These are phyloP conservation scores for Sycophila sp. DNA, from an alignment of 1,140 invertebrate genomes.

Conservation along the genomic window DNA sequence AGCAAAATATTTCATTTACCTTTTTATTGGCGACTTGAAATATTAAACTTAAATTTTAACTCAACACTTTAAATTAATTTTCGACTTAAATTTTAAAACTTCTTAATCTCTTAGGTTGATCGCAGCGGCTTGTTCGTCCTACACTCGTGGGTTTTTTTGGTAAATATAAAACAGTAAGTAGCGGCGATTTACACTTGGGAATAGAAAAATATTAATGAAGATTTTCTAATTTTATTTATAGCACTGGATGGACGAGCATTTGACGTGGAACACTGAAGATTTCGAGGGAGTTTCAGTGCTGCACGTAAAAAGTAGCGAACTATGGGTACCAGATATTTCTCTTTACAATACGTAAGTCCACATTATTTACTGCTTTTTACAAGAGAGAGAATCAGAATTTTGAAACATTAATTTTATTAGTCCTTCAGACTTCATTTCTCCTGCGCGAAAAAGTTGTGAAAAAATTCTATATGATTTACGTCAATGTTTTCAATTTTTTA, in stretches of 20 bases:
- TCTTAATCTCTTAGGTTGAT: conserved; percentile 44
- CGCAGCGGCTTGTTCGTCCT: conserved; percentile 44
- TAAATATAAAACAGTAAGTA: conserved; percentile 8
- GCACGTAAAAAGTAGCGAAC: conserved; percentile 55
- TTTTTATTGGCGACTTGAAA: neutral
- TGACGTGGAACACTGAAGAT: conserved; percentile 63
- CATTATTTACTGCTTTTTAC: too few relatives aligned
- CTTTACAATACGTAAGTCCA: conserved; percentile 64
- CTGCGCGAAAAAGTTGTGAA: too few relatives aligned
- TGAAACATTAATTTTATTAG: neutral
- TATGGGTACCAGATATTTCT: conserved; percentile 66
- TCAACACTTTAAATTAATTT: neutral
- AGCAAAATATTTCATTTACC: neutral
- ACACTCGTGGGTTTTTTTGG: conserved; percentile 52
- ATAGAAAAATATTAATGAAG: too few relatives aligned
- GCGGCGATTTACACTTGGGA: too few relatives aligned
- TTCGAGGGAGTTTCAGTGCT: conserved; percentile 57
- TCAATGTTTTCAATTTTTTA: too few relatives aligned
- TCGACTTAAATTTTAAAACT: neutral
- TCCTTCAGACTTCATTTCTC: too few relatives aligned
- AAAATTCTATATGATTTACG: too few relatives aligned
- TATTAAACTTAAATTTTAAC: neutral
- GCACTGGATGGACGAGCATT: conserved; percentile 64
- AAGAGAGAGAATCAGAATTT: neutral
- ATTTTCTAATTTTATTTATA: neutral